These are phyloP conservation scores for Andrena camellia DNA, from an alignment of 2,888 invertebrate genomes.

Conservation along the genomic window DNA sequence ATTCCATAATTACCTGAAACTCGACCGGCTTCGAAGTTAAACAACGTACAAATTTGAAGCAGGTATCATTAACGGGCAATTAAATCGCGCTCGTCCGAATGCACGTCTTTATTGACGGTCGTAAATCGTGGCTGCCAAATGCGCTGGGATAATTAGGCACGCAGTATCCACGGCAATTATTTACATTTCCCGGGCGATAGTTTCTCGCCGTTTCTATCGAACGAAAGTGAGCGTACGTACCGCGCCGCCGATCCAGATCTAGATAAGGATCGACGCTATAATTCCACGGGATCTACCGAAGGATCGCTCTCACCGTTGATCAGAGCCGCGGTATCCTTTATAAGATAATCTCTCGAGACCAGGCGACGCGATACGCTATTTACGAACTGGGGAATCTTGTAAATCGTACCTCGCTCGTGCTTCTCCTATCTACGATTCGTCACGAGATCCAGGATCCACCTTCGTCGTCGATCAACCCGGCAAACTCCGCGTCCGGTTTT, in stretches of 20 bases:
- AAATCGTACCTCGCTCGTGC: slow-evolving; percentile 56
- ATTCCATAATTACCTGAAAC: background rate
- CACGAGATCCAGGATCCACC: slow-evolving; percentile 54
- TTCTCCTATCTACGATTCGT: slow-evolving; percentile 56
- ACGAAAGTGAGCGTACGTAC: slow-evolving; percentile 64
- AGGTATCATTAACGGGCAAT: slow-evolving; percentile 50
- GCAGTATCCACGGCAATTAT: slow-evolving; percentile 57
- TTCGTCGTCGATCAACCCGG: slow-evolving; percentile 48
- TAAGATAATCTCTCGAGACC: slow-evolving; percentile 67
- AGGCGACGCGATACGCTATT: slow-evolving; percentile 57
- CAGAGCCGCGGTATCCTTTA: slow-evolving; percentile 61
- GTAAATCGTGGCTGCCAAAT: slow-evolving; percentile 54
- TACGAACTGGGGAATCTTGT: slow-evolving; percentile 61
- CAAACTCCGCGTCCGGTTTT: slow-evolving; percentile 25
- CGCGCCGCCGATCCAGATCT: slow-evolving; percentile 57
- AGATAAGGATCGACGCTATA: slow-evolving; percentile 70
- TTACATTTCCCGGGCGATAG: slow-evolving; percentile 59
- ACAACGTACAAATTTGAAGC: slow-evolving; percentile 6
- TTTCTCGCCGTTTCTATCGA: slow-evolving; percentile 56
- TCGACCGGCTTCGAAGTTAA: slow-evolving; percentile 5
- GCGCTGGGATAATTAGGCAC: slow-evolving; percentile 57
- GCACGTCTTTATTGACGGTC: slow-evolving; percentile 17
- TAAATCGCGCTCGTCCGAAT: slow-evolving; percentile 25
- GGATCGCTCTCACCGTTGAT: slow-evolving; percentile 66
- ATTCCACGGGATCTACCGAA: slow-evolving; percentile 64